These are phyloP conservation scores for Plemyria rubiginata DNA, from an alignment of 2,888 invertebrate species.

Conservation along the genomic window DNA sequence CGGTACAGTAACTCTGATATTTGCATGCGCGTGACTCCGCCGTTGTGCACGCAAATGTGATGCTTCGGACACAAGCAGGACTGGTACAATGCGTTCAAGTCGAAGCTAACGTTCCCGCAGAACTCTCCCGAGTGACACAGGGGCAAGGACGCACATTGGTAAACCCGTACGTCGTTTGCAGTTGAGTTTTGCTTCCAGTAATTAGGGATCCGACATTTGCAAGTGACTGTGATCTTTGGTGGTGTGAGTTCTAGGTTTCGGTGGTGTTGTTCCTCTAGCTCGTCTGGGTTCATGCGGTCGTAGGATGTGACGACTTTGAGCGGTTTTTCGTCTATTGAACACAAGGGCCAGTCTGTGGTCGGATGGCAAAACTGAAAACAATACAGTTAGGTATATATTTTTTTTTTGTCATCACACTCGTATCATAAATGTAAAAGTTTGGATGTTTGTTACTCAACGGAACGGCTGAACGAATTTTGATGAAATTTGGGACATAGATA, in stretches of 20 bases:
- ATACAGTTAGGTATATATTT: constrained; percentile 16
- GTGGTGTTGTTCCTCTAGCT: constrained; percentile 71
- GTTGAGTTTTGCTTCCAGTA: constrained; percentile 76
- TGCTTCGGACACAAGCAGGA: constrained; percentile 86
- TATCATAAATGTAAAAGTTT: too few species aligned
- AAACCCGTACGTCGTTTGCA: constrained; percentile 54
- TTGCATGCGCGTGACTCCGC: constrained; percentile 68
- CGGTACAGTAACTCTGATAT: constrained; percentile 84
- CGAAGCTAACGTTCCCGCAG: constrained; percentile 86
- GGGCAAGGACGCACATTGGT: constrained; percentile 79
- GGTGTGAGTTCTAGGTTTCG: constrained; percentile 67
- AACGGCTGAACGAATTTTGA: too few species aligned
- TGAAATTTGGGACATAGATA: too few species aligned
- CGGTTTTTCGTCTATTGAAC: constrained; percentile 62
- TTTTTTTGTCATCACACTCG: too few species aligned
- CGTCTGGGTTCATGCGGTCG: constrained; percentile 69
- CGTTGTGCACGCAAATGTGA: constrained; percentile 84
- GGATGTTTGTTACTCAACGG: too few species aligned
- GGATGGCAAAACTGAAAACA: constrained; percentile 81
- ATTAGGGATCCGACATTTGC: constrained; percentile 78
- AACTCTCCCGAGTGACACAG: constrained; percentile 83
- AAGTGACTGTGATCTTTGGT: constrained; percentile 74
- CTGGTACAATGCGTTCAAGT: constrained; percentile 86
- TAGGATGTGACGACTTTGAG: constrained; percentile 62
- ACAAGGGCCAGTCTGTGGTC: constrained; percentile 66